Evolutionary conservation across 2,113 vertebrate genomes (phyloP).

Genomic region (Neotragus pygmaeus): DNA sequence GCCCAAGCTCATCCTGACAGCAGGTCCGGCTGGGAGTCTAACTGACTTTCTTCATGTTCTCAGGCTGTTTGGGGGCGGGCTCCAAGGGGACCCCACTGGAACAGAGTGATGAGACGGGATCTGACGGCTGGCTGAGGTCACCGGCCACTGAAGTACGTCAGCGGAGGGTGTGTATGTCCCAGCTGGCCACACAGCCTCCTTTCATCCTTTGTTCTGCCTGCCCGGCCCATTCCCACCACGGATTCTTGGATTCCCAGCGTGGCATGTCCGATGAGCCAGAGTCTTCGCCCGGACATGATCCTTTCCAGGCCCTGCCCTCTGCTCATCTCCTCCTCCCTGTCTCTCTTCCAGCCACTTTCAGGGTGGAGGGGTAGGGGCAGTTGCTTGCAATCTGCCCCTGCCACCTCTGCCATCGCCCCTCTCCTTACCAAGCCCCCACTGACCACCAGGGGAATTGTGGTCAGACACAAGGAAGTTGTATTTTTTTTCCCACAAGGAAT

Average conservation of each 20-base stretch:
- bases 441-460: not conserved
- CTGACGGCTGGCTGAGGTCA: conserved; percentile 56
- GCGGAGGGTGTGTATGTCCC: conserved; percentile 44
- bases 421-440: not conserved
- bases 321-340: conserved; percentile 61
- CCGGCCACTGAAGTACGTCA: conserved; percentile 32
- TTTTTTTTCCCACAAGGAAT: not conserved
- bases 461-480: not conserved
- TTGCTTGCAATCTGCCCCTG: not conserved
- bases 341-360: conserved; percentile 30
- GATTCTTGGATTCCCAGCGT: conserved; percentile 68
- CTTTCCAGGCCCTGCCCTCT: conserved; percentile 64
- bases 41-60: not conserved
- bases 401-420: not conserved
- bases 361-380: not conserved
- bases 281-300: conserved; percentile 73
- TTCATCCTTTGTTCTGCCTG: conserved; percentile 68
- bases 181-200: conserved; percentile 40
- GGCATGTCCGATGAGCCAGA: conserved; percentile 73
- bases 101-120: not conserved
- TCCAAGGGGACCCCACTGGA: not conserved
- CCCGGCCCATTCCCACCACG: conserved; percentile 67
- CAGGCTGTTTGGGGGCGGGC: not conserved
- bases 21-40: not conserved
- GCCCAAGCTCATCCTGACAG: not conserved